Conservation (phyloP, 2,888 invertebrate genomes). For the Argyra leucocephala region DNA sequence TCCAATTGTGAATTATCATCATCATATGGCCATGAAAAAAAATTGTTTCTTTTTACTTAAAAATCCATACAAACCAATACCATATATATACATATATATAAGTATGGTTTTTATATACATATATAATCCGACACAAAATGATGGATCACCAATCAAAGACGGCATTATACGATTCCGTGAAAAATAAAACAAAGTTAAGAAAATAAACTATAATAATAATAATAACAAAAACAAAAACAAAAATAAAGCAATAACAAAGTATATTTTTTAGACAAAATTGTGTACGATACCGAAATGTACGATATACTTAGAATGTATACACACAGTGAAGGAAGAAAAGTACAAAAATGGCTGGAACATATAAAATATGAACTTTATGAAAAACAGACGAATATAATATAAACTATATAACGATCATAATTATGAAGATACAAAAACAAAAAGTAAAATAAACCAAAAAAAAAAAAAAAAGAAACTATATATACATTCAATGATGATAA, state of each 20-base stretch:
- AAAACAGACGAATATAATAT: not conserved
- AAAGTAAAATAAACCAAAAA: too few relatives aligned
- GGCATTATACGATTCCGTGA: constrained; percentile 23
- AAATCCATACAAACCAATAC: not conserved
- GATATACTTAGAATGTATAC: too few relatives aligned
- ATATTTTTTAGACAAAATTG: too few relatives aligned
- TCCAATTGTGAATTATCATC: not conserved
- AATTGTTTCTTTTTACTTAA: not conserved
- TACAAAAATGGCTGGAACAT: too few relatives aligned
- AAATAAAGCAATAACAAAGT: too few relatives aligned
- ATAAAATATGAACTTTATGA: not conserved
- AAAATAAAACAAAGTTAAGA: not conserved
- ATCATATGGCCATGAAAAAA: not conserved
- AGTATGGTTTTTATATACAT: not conserved
- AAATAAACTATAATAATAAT: not conserved
- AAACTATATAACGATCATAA: not conserved
- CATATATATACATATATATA: not conserved
- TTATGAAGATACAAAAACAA: not conserved
- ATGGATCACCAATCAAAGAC: constrained; percentile 43
- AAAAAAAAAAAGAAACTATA: too few relatives aligned
- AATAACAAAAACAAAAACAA: too few relatives aligned
- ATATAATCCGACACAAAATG: constrained; percentile 30
- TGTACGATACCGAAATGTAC: too few relatives aligned
- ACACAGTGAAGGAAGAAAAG: too few relatives aligned
- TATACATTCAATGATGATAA: not conserved